These are phyloP conservation scores for Ypsolopha scabrella DNA, from an alignment of 2,888 invertebrate genomes.

Conservation along the genomic window DNA sequence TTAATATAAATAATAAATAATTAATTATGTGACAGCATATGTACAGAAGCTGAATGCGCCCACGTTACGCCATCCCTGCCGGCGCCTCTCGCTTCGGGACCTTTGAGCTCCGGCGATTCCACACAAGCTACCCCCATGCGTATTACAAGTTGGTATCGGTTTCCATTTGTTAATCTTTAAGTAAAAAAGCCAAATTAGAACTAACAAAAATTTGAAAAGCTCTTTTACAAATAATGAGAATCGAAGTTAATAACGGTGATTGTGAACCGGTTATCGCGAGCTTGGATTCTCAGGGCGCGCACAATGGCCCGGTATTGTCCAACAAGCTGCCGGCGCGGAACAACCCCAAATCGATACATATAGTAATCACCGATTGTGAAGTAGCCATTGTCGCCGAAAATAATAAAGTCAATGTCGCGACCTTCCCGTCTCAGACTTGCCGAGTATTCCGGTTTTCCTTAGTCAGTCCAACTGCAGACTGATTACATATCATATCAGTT, in stretches of 20 bases:
- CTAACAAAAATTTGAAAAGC: conserved; percentile 23
- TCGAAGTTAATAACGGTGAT: conserved; percentile 38
- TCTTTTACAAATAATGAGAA: conserved; percentile 29
- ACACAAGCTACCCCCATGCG: conserved; percentile 40
- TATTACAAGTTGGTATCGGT: conserved; percentile 21
- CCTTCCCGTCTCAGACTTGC: conserved; percentile 30
- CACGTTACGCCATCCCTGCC: conserved; percentile 17
- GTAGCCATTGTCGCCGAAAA: conserved; percentile 42
- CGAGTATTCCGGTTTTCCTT: conserved; percentile 37
- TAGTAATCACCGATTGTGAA: conserved; percentile 48
- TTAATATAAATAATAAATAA: conserved; percentile 66
- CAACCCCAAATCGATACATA: conserved; percentile 40
- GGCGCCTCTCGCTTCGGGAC: conserved; percentile 19
- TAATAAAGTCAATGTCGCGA: conserved; percentile 48
- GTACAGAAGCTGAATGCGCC: conserved; percentile 60
- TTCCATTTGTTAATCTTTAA: conserved; percentile 19
- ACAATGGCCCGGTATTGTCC: conserved; percentile 34
- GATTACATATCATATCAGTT: conserved; percentile 35
- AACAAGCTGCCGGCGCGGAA: conserved; percentile 17
- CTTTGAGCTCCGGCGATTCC: conserved; percentile 27
- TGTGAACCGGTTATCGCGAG: conserved; percentile 36
- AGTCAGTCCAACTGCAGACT: conserved; percentile 22
- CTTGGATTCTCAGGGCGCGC: conserved; percentile 32
- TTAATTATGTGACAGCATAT: conserved; percentile 55
- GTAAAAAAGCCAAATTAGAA: conserved; percentile 19